Evolutionary conservation across 2,888 invertebrate genomes (phyloP).

Genomic region (Zelleria hepariella): DNA sequence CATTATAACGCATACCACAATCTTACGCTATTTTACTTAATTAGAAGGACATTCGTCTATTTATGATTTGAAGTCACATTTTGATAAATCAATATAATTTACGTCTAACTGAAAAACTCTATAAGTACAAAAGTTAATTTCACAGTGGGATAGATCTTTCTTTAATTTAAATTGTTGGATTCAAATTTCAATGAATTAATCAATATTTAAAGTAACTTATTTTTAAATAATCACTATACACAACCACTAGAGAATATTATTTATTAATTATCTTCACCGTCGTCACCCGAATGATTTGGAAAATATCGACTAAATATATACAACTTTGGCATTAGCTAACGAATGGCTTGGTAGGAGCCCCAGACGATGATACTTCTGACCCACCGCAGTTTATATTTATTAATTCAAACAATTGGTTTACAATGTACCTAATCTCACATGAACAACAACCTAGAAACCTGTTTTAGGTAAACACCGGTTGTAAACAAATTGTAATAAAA

Average conservation of each 20-base stretch:
- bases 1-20: no score
- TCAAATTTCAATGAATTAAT: neutral
- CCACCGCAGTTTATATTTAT: no score
- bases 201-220: neutral
- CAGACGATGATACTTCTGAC: neutral
- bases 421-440: no score
- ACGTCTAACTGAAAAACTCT: neutral
- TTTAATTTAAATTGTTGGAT: neutral
- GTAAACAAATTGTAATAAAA: no score
- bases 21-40: no score
- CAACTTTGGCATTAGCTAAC: conserved; percentile 67
- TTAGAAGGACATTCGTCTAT: neutral
- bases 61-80: neutral
- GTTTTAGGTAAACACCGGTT: no score
- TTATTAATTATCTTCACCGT: neutral
- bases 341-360: neutral
- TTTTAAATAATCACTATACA: conserved; percentile 18
- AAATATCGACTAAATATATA: conserved; percentile 25
- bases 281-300: neutral
- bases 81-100: neutral
- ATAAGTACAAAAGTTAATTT: no score
- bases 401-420: no score
- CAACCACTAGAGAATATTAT: conserved; percentile 32
- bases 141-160: no score
- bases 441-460: no score